These are phyloP conservation scores for Spongia lamella DNA, from an alignment of 37 sponge, comb jelly and placozoan species.

Conservation along the genomic window DNA sequence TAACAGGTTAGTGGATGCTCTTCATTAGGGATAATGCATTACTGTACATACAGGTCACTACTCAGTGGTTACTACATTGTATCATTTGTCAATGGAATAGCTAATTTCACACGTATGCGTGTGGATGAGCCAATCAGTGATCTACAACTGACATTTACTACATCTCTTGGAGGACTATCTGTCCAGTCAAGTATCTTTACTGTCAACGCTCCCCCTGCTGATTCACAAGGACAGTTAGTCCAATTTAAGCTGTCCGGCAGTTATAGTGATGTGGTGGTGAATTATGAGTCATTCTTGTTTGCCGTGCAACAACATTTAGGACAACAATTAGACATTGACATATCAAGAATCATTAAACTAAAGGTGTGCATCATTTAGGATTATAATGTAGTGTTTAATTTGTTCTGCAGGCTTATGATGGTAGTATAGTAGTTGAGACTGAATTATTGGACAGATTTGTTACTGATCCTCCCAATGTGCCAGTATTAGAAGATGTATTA, in stretches of 20 bases:
- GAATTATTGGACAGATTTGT: conserved; percentile 44
- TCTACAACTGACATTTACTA: conserved; percentile 52
- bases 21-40: neutral
- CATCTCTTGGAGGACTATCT: conserved; percentile 38
- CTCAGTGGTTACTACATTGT: conserved; percentile 52
- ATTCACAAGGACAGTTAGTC: conserved; percentile 21
- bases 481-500: conserved; percentile 13
- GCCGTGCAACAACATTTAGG: conserved; percentile 16
- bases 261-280: neutral
- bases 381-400: conserved; percentile 3
- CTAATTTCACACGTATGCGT: conserved; percentile 75
- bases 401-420: neutral
- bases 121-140: conserved; percentile 38
- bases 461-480: conserved; percentile 70
- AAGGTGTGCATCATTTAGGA: neutral
- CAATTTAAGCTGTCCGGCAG: conserved; percentile 34
- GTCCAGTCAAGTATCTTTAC: conserved; percentile 39
- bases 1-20: conserved; percentile 18
- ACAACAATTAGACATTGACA: conserved; percentile 35
- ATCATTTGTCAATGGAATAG: conserved; percentile 64
- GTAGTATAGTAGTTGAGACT: conserved; percentile 16
- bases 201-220: conserved; percentile 47
- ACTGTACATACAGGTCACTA: neutral
- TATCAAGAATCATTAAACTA: conserved; percentile 47
- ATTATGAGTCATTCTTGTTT: neutral